Conservation (phyloP, 2,797 vertebrate species). For the Sebastes hubbsi region DNA sequence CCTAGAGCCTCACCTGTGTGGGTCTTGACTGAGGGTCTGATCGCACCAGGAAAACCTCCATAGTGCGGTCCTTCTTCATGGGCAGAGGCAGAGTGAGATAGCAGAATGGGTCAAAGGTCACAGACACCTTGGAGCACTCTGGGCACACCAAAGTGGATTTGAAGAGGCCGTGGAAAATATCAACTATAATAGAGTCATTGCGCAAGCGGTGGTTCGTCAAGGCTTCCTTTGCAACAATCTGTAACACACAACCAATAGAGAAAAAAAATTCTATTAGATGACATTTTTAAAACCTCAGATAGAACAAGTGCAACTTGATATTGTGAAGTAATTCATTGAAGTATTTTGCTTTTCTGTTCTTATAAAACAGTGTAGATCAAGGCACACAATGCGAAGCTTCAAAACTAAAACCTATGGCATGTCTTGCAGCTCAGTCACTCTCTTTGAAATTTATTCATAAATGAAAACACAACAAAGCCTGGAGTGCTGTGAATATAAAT, state of each 20-base stretch:
- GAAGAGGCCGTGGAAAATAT: slow-evolving; percentile 94
- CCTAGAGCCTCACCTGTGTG: slow-evolving; percentile 84
- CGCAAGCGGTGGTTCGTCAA: slow-evolving; percentile 91
- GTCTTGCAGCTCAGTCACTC: neutral
- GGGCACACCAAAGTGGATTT: slow-evolving; percentile 94
- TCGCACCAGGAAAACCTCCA: slow-evolving; percentile 92
- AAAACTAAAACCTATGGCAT: neutral
- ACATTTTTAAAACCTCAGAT: neutral
- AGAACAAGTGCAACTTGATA: neutral
- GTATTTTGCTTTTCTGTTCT: neutral
- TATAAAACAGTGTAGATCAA: neutral
- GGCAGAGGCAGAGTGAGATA: slow-evolving; percentile 94
- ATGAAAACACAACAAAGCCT: neutral
- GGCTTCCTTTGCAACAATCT: slow-evolving; percentile 93
- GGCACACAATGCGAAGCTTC: neutral
- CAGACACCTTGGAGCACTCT: slow-evolving; percentile 91
- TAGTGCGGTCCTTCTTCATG: slow-evolving; percentile 92
- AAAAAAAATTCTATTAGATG: neutral
- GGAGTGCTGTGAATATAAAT: neutral
- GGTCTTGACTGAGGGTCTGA: slow-evolving; percentile 90
- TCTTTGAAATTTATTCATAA: neutral
- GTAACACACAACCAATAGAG: neutral
- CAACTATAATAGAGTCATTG: slow-evolving; percentile 93
- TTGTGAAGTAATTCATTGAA: neutral
- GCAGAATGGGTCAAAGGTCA: slow-evolving; percentile 95